Evolutionary conservation across 30 jellyfish, hydroid and myxozoan genomes (phyloP).

Genomic region (Aurelia sp.): DNA sequence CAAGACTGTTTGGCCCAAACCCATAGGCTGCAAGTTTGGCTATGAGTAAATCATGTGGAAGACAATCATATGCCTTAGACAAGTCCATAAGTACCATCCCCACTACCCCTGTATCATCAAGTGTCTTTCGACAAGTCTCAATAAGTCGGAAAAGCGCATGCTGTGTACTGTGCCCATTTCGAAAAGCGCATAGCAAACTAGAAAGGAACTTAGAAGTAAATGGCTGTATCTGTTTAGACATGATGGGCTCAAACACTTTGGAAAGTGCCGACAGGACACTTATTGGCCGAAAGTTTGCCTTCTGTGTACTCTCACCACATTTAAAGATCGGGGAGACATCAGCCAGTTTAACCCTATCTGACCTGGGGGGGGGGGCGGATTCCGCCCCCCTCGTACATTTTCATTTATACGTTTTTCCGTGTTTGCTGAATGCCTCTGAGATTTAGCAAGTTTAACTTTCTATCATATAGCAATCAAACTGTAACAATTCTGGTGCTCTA

Average conservation of each 20-base stretch:
- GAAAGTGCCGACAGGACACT: constrained; percentile 54
- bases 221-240: constrained; percentile 28
- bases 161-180: constrained; percentile 33
- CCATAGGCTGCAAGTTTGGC: constrained; percentile 62
- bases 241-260: constrained; percentile 23
- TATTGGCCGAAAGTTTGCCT: constrained; percentile 34
- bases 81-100: constrained; percentile 62
- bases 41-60: constrained; percentile 5
- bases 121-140: constrained; percentile 4
- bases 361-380: no score
- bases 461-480: no score
- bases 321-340: constrained; percentile 3
- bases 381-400: no score
- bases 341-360: no score
- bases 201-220: constrained; percentile 29
- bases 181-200: background rate
- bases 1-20: constrained; percentile 3
- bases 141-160: constrained; percentile 34
- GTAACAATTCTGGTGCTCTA: no score
- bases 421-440: no score
- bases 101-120: constrained; percentile 11
- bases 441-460: no score
- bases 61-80: constrained; percentile 32
- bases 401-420: no score
- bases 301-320: constrained; percentile 19